Conservation (phyloP, 1,140 invertebrate genomes). For the Kradibia gibbosae region DNA sequence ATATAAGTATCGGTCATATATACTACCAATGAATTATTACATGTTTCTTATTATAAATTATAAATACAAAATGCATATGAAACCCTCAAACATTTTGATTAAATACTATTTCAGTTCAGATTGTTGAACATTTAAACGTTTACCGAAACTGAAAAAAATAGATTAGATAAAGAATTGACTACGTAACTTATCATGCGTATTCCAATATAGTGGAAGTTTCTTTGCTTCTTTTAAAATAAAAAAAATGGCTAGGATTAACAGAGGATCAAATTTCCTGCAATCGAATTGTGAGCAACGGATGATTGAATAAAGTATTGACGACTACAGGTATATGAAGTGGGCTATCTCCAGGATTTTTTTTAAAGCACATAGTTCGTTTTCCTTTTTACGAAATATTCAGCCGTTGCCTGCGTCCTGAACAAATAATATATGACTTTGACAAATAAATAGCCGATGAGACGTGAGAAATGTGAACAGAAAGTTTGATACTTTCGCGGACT, state of each 20-base stretch:
- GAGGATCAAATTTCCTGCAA: slow-evolving; percentile 62
- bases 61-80: no score
- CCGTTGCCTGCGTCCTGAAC: slow-evolving; percentile 46
- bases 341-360: not conserved
- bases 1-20: no score
- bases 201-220: not conserved
- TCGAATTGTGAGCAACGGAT: slow-evolving; percentile 64
- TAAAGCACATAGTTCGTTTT: slow-evolving; percentile 4
- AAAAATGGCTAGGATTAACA: not conserved
- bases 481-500: slow-evolving; percentile 1
- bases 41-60: no score
- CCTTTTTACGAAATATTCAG: slow-evolving; percentile 53
- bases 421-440: slow-evolving; percentile 43
- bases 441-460: slow-evolving; percentile 41
- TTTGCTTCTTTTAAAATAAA: not conserved
- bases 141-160: no score
- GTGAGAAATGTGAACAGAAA: slow-evolving; percentile 29
- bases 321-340: slow-evolving; percentile 55
- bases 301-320: slow-evolving; percentile 60
- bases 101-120: no score
- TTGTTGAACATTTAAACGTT: no score
- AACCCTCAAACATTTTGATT: no score
- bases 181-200: not conserved
- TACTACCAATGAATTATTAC: no score
- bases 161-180: not conserved